phyloP scores from a whole-genome alignment of 2,113 vertebrate species.

The Pteronura brasiliensis region DNA sequence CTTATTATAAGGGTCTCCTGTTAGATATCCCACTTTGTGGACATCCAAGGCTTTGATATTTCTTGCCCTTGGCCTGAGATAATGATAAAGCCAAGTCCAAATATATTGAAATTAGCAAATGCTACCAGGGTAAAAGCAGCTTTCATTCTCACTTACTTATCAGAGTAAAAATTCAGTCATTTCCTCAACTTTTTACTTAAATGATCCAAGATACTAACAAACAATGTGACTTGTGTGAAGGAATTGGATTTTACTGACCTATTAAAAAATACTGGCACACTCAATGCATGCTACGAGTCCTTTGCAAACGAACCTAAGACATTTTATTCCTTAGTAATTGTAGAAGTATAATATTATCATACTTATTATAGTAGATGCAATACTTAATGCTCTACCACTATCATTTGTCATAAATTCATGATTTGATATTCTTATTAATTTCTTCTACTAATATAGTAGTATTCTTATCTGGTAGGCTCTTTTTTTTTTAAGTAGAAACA shows the following conservation, averaged over 20 bases:
- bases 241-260: neutral
- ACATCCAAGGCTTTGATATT: neutral
- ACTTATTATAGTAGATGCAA: neutral
- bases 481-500: neutral
- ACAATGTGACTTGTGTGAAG: neutral
- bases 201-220: neutral
- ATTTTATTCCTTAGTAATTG: neutral
- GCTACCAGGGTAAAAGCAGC: neutral
- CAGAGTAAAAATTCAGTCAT: neutral
- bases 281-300: neutral
- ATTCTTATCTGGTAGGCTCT: neutral
- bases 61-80: neutral
- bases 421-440: constrained; percentile 15
- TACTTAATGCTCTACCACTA: neutral
- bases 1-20: neutral
- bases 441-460: neutral
- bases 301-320: neutral
- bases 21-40: neutral
- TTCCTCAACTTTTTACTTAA: constrained; percentile 9
- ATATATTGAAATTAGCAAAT: constrained; percentile 17
- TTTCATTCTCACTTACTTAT: neutral
- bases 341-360: neutral
- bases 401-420: neutral
- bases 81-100: neutral
- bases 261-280: neutral